Evolutionary conservation across 1,140 invertebrate species (phyloP), one percentile per base, ranked within the genome.

Genomic region (Heliconius hermathena): DNA sequence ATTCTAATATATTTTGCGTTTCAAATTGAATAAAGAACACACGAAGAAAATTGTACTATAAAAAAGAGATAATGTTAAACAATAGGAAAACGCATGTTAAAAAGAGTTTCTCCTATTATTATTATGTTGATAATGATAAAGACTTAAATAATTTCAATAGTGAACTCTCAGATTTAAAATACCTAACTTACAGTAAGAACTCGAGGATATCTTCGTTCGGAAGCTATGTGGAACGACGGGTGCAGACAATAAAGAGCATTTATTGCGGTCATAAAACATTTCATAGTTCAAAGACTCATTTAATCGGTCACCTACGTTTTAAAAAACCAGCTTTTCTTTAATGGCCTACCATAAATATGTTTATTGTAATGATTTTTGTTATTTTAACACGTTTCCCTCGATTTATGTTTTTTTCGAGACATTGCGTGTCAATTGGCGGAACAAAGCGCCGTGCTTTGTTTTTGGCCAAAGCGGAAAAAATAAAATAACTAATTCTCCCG

Each of bases 221-320:
- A 26, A 76, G 60, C 74, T 54, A 66, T 66, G 60, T 66, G 38
- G 60, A 76, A 52, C 26, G 52, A 70, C 74, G 36, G 74, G 36
- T 70, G 57, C 60, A 70, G 11, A 76, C 41, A 60, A 76, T 75
- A 76, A 76, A 76, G 71, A 46, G 38, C 41, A 76, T 76, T 76
- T 76, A 76, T 76, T 76, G 49, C 60, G 13, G 2, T 26, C 22
- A 76, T 76, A 76, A 76, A 70, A 29, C 60, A 66, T 66, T 66
- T 66, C 60, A 66, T 66, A 66, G 60, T 66, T 66, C 60, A 66
- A 66, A 66, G 60, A 66, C 60, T 66, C 60, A 66, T 66, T 66
- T 66, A 66, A 66, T 66, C 60, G 60, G 60, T 66, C 60, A 66
- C 60, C 60, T 29, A 66, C 60, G 60, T 29, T 11, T 66, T 66